Base-by-base conservation (phyloP, 2,888 invertebrate species). In the Trichacis sp. region DNA sequence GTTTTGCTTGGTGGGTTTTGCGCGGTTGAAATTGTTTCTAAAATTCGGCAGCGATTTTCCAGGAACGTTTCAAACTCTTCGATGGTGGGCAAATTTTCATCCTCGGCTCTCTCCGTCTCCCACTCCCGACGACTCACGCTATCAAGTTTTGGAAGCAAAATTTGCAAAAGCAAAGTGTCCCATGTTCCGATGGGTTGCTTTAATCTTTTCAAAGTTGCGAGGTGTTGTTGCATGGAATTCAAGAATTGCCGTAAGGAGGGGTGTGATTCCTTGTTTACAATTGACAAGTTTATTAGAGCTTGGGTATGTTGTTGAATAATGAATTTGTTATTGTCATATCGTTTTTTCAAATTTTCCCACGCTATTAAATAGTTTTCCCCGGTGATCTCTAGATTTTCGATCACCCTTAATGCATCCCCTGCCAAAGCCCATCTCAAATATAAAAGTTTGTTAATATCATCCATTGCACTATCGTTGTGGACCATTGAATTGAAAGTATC, bases 311-410 rank as follows among this genome's bases (percentile, higher is more conserved):
- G 47, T n/a, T 47, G 17, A 14, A 52, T 18, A 9, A 59, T 59
- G 11, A 30, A 29, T 47, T 59, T 59, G 20, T 36, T 42, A 52
- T 73, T 63, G 2, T 71, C 68, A 30, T 49, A 73, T 2, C 68
- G 42, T 14, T 64, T 60, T 5, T 14, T 64, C 15, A 71, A 6
- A 2, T 69, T 15, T 0, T 68, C 42, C 64, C 69, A 62, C 0
- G 65, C 56, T 1, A 65, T 14, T 0, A 0, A 6, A n/a, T 72
- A 71, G 53, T 72, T 74, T 14, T 36, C 54, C 1, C 40, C 18
- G 19, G 20, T 46, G 17, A 56, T 40, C 15, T 56, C 49, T 29
- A 49, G 42, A 3, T 20, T 29, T 33, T 49, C 56, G 11, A 56
- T 49, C 1, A 43, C 15, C 17, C 46, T 56, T 1, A 2, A 43